Conservation (phyloP, 2,113 vertebrate genomes). For the Thalassarche chlororhynchos region DNA sequence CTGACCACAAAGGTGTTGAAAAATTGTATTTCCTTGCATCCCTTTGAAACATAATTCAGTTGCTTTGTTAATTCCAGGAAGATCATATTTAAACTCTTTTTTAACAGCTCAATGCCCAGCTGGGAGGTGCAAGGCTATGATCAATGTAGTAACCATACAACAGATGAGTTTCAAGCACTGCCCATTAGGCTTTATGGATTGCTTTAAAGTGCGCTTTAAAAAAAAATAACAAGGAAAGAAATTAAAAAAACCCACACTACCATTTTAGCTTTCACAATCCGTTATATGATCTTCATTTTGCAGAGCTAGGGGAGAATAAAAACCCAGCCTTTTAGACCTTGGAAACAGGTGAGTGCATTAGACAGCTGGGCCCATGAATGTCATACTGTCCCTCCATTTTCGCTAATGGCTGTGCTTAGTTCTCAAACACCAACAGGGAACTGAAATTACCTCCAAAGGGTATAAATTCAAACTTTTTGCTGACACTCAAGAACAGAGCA, state of each 20-base stretch:
- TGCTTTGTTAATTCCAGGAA: background rate
- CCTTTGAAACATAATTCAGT: background rate
- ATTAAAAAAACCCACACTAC: background rate
- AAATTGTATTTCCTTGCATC: background rate
- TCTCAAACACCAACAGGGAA: background rate
- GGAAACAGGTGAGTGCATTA: background rate
- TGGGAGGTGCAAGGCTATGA: background rate
- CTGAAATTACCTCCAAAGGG: background rate
- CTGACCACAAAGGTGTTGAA: background rate
- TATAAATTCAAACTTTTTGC: background rate
- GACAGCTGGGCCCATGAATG: background rate
- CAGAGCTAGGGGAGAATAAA: slow-evolving; percentile 11
- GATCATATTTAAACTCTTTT: background rate
- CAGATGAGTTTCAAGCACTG: background rate
- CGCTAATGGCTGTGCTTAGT: background rate
- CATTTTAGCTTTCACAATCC: background rate
- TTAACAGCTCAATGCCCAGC: background rate
- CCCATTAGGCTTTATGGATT: slow-evolving; percentile 5
- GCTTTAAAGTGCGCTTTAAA: background rate
- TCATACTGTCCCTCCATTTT: background rate
- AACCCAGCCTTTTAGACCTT: background rate
- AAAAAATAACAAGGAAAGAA: background rate
- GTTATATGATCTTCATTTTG: background rate
- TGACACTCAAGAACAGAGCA: background rate
- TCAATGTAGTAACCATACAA: background rate